Percentiles rank a stretch among this genome's conserved stretches.
These are phyloP conservation scores for Cichladusa arquata DNA, from an alignment of 2,113 vertebrate species.

Conservation along the genomic window DNA sequence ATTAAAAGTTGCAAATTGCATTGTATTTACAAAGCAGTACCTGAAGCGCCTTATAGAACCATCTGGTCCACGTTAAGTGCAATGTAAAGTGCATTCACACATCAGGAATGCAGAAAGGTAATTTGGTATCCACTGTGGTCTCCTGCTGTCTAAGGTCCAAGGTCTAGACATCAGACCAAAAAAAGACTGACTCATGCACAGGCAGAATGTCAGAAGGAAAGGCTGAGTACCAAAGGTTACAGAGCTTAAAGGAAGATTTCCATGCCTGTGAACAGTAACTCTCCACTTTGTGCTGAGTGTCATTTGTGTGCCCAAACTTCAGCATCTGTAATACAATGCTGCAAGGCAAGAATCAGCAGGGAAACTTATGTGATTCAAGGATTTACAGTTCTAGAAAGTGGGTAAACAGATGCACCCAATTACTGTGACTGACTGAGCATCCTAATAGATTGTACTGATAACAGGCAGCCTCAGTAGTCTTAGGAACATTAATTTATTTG, in stretches of 20 bases:
- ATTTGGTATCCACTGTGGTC: slow-evolving; percentile 72
- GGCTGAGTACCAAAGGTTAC: not conserved
- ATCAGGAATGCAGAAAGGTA: slow-evolving; percentile 77
- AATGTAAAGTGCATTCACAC: slow-evolving; percentile 85
- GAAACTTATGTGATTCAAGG: not conserved
- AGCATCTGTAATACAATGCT: not conserved
- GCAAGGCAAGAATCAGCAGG: not conserved
- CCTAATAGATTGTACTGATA: not conserved
- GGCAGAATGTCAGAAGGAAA: slow-evolving; percentile 32
- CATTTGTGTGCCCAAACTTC: not conserved
- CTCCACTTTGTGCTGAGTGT: not conserved
- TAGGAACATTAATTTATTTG: not conserved
- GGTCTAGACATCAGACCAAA: slow-evolving; percentile 86
- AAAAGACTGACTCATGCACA: slow-evolving; percentile 74
- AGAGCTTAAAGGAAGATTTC: slow-evolving; percentile 31
- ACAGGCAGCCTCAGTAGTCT: not conserved
- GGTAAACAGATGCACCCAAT: not conserved
- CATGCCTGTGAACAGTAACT: not conserved
- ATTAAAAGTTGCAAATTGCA: slow-evolving; percentile 27
- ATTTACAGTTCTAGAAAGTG: not conserved
- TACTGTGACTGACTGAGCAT: not conserved
- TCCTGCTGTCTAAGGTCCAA: slow-evolving; percentile 74
- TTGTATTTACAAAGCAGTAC: slow-evolving; percentile 50
- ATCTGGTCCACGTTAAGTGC: slow-evolving; percentile 84
- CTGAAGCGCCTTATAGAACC: slow-evolving; percentile 59